Evolutionary conservation across 2,113 vertebrate species (phyloP).

Genomic region (Mobula birostris): DNA sequence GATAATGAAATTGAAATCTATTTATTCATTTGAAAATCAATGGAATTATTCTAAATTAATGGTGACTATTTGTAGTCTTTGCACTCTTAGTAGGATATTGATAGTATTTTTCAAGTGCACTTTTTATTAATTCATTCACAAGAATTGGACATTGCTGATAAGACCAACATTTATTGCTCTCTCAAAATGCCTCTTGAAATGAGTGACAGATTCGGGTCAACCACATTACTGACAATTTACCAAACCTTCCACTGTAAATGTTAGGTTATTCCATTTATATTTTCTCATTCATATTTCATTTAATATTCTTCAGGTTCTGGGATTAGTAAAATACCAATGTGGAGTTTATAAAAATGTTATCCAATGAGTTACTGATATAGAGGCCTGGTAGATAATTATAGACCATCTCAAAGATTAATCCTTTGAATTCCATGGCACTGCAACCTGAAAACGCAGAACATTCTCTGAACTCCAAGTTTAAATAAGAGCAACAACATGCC

Average conservation of each 20-base stretch:
- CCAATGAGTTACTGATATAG: neutral
- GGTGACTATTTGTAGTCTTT: neutral
- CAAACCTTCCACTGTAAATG: neutral
- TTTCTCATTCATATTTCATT: neutral
- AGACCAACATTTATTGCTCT: too few species aligned
- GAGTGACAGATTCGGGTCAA: too few species aligned
- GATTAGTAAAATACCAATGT: neutral
- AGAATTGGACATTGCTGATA: too few species aligned
- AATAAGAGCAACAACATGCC: neutral
- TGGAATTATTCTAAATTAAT: neutral
- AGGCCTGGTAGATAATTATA: neutral
- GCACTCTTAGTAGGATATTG: neutral
- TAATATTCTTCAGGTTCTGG: neutral
- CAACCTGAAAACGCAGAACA: neutral
- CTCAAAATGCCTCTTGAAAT: too few species aligned
- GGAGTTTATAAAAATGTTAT: neutral
- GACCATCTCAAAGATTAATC: neutral
- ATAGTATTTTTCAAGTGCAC: neutral
- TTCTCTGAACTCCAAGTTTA: neutral
- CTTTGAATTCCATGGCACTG: neutral
- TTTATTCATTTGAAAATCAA: conserved; percentile 14
- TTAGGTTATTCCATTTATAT: neutral
- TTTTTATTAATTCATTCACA: too few species aligned
- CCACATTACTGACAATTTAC: neutral
- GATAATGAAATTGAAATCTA: neutral